These are phyloP conservation scores for Python bivittatus DNA, from an alignment of 2,113 vertebrate genomes.

Conservation along the genomic window DNA sequence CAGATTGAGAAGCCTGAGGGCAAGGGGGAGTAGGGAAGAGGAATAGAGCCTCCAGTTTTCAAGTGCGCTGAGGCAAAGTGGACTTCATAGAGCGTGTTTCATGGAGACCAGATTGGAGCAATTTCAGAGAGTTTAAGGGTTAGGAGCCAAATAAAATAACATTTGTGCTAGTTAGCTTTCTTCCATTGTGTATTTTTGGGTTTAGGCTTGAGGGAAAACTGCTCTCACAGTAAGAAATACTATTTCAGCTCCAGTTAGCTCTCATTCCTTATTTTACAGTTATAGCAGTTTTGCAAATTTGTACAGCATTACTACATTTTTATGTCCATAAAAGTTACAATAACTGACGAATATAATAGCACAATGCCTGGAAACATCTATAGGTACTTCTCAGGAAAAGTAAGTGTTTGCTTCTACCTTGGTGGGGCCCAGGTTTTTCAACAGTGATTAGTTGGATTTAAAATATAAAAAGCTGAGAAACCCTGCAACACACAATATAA, in stretches of 20 bases:
- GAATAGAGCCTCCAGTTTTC: neutral
- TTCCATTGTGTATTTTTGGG: neutral
- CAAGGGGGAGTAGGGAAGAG: neutral
- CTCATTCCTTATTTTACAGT: neutral
- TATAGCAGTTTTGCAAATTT: neutral
- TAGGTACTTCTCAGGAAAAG: no score
- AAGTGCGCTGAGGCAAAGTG: neutral
- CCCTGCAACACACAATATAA: neutral
- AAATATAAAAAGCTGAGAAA: neutral
- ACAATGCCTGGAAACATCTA: no score
- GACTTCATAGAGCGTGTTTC: neutral
- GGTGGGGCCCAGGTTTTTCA: neutral
- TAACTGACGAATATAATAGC: no score
- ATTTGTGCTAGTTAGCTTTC: neutral
- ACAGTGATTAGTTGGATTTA: neutral
- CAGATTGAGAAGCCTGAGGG: neutral
- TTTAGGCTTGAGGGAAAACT: neutral
- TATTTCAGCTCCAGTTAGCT: neutral
- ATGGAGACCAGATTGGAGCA: neutral
- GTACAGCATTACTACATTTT: neutral
- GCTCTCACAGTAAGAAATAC: neutral
- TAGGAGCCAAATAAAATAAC: neutral
- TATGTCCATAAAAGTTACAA: no score
- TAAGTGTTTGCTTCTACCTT: no score
- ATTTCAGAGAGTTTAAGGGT: neutral